These are phyloP conservation scores for Plectrocnemia conspersa DNA, from an alignment of 1,140 invertebrate species.

Conservation along the genomic window DNA sequence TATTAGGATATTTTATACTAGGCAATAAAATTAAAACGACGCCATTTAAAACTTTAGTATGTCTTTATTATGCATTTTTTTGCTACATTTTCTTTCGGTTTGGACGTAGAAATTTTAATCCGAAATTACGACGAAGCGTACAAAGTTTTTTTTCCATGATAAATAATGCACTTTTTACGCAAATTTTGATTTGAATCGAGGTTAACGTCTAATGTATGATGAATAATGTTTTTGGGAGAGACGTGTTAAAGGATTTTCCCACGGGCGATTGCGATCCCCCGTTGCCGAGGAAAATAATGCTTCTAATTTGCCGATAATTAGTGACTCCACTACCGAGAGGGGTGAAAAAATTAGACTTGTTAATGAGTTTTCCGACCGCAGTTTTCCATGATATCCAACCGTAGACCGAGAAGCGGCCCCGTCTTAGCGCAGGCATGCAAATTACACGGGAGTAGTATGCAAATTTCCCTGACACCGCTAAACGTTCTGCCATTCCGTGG, in stretches of 20 bases:
- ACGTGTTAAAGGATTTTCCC: slow-evolving; percentile 4
- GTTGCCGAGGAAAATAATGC: slow-evolving; percentile 20
- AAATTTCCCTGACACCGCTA: slow-evolving; percentile 33
- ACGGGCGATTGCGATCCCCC: neutral
- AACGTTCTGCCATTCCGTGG: slow-evolving; percentile 27
- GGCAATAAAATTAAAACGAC: too few relatives aligned
- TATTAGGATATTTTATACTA: too few relatives aligned
- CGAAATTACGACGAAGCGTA: neutral
- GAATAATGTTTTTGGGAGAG: neutral
- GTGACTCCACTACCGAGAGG: slow-evolving; percentile 17
- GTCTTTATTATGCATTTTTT: too few relatives aligned
- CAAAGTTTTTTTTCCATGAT: neutral
- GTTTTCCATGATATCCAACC: slow-evolving; percentile 28
- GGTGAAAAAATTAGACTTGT: slow-evolving; percentile 35
- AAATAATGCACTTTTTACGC: neutral
- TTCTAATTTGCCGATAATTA: slow-evolving; percentile 35
- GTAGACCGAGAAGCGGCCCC: neutral
- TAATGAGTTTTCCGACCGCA: slow-evolving; percentile 24
- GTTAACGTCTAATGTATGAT: neutral
- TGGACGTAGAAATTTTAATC: too few relatives aligned
- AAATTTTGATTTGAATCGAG: neutral
- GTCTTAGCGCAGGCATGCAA: slow-evolving; percentile 28
- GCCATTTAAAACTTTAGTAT: too few relatives aligned
- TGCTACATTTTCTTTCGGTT: too few relatives aligned
- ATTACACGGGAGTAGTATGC: slow-evolving; percentile 28